These are phyloP conservation scores for Leptopilina myrica DNA, from an alignment of 2,888 invertebrate species.

Conservation along the genomic window DNA sequence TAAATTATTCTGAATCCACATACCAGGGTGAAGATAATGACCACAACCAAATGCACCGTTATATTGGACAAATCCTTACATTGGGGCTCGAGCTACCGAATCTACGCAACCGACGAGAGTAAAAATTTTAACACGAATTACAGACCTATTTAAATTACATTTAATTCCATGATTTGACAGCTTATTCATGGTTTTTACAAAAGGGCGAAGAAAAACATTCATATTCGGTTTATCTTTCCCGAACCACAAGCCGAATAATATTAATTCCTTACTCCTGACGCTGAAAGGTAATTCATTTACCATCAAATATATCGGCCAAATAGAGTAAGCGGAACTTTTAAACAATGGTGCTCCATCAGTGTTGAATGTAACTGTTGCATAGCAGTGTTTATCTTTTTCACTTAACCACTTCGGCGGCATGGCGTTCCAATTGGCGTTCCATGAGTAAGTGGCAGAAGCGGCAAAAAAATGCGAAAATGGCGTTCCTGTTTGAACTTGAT, in stretches of 20 bases:
- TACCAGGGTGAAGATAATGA: neutral
- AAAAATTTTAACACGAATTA: conserved; percentile 38
- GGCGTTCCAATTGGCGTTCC: no score
- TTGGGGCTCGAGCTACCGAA: conserved; percentile 42
- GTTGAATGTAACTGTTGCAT: conserved; percentile 51
- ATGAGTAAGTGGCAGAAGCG: no score
- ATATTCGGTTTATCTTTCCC: conserved; percentile 45
- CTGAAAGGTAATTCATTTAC: conserved; percentile 51
- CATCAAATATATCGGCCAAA: conserved; percentile 51
- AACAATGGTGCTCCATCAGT: conserved; percentile 51
- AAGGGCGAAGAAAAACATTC: conserved; percentile 47
- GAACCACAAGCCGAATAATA: conserved; percentile 48
- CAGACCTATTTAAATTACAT: conserved; percentile 39
- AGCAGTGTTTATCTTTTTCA: conserved; percentile 13
- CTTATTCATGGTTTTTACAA: conserved; percentile 45
- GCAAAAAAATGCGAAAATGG: no score
- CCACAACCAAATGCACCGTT: conserved; percentile 46
- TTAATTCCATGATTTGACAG: conserved; percentile 42
- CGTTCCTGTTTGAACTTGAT: no score
- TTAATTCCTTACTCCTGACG: conserved; percentile 39
- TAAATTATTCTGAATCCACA: conserved; percentile 5
- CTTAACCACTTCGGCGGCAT: no score
- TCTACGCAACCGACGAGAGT: conserved; percentile 48
- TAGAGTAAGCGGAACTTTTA: conserved; percentile 47
- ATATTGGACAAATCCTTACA: conserved; percentile 46